Evolutionary conservation across 2,113 vertebrate genomes (phyloP).

Genomic region (Bubo scandiacus): DNA sequence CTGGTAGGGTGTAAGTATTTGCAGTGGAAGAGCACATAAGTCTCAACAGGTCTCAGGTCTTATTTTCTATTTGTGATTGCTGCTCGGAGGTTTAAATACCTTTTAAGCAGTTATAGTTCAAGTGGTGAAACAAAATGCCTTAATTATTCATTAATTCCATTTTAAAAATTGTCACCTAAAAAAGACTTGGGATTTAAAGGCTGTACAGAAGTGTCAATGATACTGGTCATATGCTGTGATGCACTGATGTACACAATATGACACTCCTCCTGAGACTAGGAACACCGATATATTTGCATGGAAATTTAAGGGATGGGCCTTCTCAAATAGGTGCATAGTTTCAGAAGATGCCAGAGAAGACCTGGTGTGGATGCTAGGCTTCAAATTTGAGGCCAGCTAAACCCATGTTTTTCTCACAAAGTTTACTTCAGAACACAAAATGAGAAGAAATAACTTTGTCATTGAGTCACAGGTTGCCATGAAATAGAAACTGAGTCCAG

Average conservation of each 20-base stretch:
- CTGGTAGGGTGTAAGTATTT: background rate
- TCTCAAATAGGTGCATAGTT: background rate
- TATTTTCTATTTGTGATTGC: background rate
- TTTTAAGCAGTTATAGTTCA: background rate
- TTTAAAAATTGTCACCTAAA: background rate
- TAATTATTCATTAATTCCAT: background rate
- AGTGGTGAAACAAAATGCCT: background rate
- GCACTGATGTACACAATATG: accelerated
- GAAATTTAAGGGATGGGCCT: background rate
- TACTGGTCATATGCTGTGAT: background rate
- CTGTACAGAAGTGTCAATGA: background rate
- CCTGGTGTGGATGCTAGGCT: background rate
- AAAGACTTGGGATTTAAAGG: background rate
- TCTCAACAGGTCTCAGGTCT: background rate
- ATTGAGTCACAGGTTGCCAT: background rate
- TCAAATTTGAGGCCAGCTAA: background rate
- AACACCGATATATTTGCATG: background rate
- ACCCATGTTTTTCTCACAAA: background rate
- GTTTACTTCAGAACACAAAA: background rate
- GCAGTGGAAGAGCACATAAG: background rate
- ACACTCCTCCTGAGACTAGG: background rate
- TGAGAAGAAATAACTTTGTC: background rate
- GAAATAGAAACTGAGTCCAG: background rate
- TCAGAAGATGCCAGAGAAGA: background rate
- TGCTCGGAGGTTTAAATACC: background rate